These are phyloP conservation scores for Macrosteles quadrilineatus DNA, from an alignment of 1,140 invertebrate genomes.

Conservation along the genomic window DNA sequence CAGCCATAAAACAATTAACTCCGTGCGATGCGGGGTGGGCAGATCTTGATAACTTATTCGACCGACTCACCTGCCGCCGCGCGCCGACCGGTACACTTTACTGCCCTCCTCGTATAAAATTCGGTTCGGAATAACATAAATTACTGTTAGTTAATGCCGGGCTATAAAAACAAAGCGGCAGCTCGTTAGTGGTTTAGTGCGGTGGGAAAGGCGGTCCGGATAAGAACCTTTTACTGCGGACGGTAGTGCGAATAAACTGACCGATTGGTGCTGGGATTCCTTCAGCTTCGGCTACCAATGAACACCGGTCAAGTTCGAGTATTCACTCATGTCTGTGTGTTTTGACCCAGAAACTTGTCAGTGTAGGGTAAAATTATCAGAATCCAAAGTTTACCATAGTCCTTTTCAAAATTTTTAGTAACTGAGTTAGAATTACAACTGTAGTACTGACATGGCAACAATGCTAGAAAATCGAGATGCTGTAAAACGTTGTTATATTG, in stretches of 20 bases:
- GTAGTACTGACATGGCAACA: no score
- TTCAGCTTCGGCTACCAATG: no score
- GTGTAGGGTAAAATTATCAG: no score
- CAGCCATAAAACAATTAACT: neutral
- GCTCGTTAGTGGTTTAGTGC: conserved; percentile 28
- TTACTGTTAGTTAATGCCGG: conserved; percentile 28
- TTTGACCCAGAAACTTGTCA: no score
- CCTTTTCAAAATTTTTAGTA: no score
- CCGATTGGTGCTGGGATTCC: neutral
- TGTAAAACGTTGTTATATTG: no score
- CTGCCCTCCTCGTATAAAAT: conserved; percentile 22
- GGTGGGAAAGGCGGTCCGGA: conserved; percentile 20
- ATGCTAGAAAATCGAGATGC: no score
- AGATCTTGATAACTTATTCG: conserved; percentile 10
- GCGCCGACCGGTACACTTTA: conserved; percentile 14
- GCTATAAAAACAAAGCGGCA: conserved; percentile 27
- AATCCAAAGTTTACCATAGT: no score
- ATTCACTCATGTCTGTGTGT: no score
- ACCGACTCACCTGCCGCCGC: neutral
- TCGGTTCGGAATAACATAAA: conserved; percentile 31
- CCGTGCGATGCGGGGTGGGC: neutral
- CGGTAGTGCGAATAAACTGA: conserved; percentile 9
- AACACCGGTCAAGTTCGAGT: no score
- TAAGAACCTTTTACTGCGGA: conserved; percentile 22
- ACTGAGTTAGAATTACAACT: no score